Evolutionary conservation across 2,113 vertebrate genomes (phyloP), one percentile per base, ranked within the genome.

Genomic region (Mirounga angustirostris): DNA sequence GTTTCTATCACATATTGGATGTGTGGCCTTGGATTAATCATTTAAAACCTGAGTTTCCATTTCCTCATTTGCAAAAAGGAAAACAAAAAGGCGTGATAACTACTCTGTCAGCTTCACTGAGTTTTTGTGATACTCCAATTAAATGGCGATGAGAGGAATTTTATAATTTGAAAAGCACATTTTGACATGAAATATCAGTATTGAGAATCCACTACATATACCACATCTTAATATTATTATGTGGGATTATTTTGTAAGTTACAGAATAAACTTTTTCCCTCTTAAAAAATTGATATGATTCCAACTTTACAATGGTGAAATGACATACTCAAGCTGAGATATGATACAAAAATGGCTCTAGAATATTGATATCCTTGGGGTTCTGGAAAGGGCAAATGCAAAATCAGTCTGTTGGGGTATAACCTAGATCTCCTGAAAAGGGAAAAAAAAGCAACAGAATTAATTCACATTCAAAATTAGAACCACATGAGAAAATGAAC

Each of bases 391-490:
- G 10, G 10, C 7, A 79, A 83, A 43, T 89, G 12, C 12, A 86
- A 87, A 87, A 61, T 28, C n/a, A 61, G 7, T 86, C 50, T 83
- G 7, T 54, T 89, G 59, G 56, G 43, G 33, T 76, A 63, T 21
- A 79, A 65, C 21, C 5, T 85, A 50, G 40, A 54, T 90, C 30
- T 46, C 8, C 24, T 81, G 5, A 18, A 14, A 22, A 92, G 43
- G 4, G 19, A 36, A 36, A 50, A 52, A 54, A 11, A 59, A 83
- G 16, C 7, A 73, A 69, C 58, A 69, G 84, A 46, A 50, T 94
- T n/a, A 80, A 78, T 28, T 65, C 10, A 11, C 9, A 87, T 52
- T 92, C 59, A 85, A 94, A 98, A 94, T 95, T 94, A 91, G 96
- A 95, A 79, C 12, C 79, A 86, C 11, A 59, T 24, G 24, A 88